Evolutionary conservation across 2,113 vertebrate species (phyloP).

Genomic region (Pitta sordida): DNA sequence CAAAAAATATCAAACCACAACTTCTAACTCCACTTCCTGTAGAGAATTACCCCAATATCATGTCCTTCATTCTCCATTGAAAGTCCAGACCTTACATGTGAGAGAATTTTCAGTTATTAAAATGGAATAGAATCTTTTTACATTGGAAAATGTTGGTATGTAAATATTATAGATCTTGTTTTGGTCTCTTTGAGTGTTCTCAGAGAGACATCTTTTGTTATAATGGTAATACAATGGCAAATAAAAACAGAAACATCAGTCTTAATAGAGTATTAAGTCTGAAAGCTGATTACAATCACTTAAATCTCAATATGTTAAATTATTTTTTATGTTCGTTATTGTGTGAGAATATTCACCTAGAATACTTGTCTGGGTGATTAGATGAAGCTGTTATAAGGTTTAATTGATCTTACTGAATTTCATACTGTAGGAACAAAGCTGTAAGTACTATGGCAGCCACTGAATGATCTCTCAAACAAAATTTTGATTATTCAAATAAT

Average conservation of each 20-base stretch:
- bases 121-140: not conserved
- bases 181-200: not conserved
- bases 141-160: not conserved
- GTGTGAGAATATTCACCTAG: not conserved
- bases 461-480: not conserved
- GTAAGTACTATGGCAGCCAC: not conserved
- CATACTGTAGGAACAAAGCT: not conserved
- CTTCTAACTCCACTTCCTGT: not conserved
- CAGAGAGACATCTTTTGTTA: not conserved
- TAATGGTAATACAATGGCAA: not conserved
- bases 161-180: not conserved
- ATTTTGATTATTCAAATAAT: not conserved
- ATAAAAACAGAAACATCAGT: not conserved
- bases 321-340: slow-evolving; percentile 16
- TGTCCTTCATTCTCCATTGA: not conserved
- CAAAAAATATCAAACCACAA: not conserved
- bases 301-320: slow-evolving; percentile 15
- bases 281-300: not conserved
- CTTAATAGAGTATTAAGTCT: not conserved
- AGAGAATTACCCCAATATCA: not conserved
- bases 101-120: not conserved
- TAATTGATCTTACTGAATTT: slow-evolving; percentile 7
- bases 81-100: not conserved
- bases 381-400: not conserved
- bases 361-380: not conserved